Percentiles rank a stretch among this genome's conserved stretches.
phyloP scores from a whole-genome alignment of 2,113 vertebrate genomes.

The Talpa occidentalis region DNA sequence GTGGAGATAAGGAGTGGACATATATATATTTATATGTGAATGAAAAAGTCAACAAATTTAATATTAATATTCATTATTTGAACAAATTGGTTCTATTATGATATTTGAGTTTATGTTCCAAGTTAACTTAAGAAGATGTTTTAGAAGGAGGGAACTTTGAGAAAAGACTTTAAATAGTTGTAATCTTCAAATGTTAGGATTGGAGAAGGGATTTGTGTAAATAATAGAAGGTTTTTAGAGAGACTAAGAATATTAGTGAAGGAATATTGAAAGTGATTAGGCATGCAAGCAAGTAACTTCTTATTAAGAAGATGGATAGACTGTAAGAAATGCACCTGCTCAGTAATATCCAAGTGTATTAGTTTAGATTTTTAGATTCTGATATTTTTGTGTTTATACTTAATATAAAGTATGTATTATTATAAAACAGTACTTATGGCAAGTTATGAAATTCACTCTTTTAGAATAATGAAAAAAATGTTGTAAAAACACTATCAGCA shows the following conservation, averaged over 20 bases:
- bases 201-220: background rate
- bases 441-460: constrained; percentile 5
- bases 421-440: constrained; percentile 23
- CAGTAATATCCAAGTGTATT: background rate
- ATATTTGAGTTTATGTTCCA: constrained; percentile 35
- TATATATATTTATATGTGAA: too few relatives aligned
- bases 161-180: constrained; percentile 33
- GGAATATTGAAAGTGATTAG: constrained; percentile 42
- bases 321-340: background rate
- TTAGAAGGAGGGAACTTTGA: constrained; percentile 5
- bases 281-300: constrained; percentile 11
- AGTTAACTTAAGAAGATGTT: constrained; percentile 19
- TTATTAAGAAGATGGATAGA: background rate
- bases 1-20: background rate
- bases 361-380: constrained; percentile 12
- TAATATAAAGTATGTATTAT: constrained; percentile 21
- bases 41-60: background rate
- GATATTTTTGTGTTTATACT: constrained; percentile 15
- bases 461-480: constrained; percentile 32
- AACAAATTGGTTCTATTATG: constrained; percentile 11
- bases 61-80: constrained; percentile 25
- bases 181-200: constrained; percentile 23
- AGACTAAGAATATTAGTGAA: background rate
- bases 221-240: constrained; percentile 8
- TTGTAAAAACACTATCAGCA: background rate